These are phyloP conservation scores for Percina caprodes DNA, from an alignment of 2,113 vertebrate species.

Conservation along the genomic window DNA sequence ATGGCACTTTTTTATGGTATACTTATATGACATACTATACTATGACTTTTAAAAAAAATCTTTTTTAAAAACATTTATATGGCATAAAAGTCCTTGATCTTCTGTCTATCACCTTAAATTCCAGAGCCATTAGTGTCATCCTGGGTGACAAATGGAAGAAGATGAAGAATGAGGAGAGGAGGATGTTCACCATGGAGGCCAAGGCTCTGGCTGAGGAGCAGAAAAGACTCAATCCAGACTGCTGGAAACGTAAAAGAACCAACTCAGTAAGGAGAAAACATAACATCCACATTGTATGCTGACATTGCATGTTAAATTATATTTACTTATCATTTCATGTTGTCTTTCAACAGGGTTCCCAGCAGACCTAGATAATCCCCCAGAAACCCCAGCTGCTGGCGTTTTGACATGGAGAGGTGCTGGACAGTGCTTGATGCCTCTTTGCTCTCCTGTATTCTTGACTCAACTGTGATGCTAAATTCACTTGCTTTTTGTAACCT, in stretches of 20 bases:
- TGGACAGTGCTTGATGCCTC: slow-evolving; percentile 72
- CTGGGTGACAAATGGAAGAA: slow-evolving; percentile 99
- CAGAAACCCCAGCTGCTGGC: slow-evolving; percentile 56
- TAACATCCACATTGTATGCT: neutral
- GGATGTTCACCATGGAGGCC: slow-evolving; percentile 98
- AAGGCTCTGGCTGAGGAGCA: slow-evolving; percentile 99
- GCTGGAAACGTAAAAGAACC: slow-evolving; percentile 99
- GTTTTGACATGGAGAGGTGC: slow-evolving; percentile 54
- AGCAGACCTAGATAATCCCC: slow-evolving; percentile 88
- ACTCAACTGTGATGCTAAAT: slow-evolving; percentile 81
- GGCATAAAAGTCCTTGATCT: slow-evolving; percentile 8
- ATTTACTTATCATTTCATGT: neutral
- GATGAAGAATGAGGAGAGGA: slow-evolving; percentile 98
- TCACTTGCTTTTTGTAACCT: slow-evolving; percentile 73
- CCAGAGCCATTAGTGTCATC: slow-evolving; percentile 99
- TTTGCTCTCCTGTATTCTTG: slow-evolving; percentile 69
- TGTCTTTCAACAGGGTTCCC: slow-evolving; percentile 88
- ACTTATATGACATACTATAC: neutral
- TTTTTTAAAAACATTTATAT: neutral
- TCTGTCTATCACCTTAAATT: slow-evolving; percentile 33
- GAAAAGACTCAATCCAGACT: slow-evolving; percentile 98
- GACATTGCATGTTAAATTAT: neutral
- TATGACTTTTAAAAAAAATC: neutral
- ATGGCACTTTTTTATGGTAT: neutral
- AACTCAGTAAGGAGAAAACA: slow-evolving; percentile 90